These are phyloP conservation scores for Drosophila triauraria DNA, from an alignment of 1,140 invertebrate species.

Conservation along the genomic window DNA sequence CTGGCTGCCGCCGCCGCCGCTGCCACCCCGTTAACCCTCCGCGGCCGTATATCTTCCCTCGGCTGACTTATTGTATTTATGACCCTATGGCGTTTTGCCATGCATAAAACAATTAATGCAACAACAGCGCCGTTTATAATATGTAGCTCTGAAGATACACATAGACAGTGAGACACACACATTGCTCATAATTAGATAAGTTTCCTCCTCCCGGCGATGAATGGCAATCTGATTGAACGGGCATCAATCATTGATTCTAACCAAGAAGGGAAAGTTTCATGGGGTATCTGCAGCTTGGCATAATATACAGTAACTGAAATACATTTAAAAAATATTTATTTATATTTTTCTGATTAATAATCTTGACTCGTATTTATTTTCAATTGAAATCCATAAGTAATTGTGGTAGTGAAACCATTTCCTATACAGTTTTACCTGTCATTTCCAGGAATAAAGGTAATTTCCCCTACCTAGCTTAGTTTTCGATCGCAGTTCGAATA, in stretches of 20 bases:
- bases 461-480: slow-evolving; percentile 28
- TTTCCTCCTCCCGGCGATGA: slow-evolving; percentile 13
- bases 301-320: too few species aligned
- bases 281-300: too few species aligned
- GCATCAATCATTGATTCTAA: slow-evolving; percentile 11
- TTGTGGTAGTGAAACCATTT: neutral
- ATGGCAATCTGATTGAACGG: slow-evolving; percentile 25
- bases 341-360: too few species aligned
- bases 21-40: neutral
- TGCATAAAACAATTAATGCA: slow-evolving; percentile 67
- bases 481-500: slow-evolving; percentile 58
- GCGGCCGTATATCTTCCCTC: slow-evolving; percentile 57
- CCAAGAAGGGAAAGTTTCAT: neutral
- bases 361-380: neutral
- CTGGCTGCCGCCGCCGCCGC: too few species aligned
- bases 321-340: too few species aligned
- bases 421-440: slow-evolving; percentile 9
- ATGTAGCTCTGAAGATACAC: neutral
- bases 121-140: slow-evolving; percentile 7
- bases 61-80: slow-evolving; percentile 78
- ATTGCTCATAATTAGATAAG: slow-evolving; percentile 36
- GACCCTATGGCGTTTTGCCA: slow-evolving; percentile 73
- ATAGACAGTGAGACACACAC: neutral
- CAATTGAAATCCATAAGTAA: neutral
- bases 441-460: slow-evolving; percentile 17